These are phyloP conservation scores for Dicycla oo DNA, from an alignment of 2,888 invertebrate species.

Conservation along the genomic window DNA sequence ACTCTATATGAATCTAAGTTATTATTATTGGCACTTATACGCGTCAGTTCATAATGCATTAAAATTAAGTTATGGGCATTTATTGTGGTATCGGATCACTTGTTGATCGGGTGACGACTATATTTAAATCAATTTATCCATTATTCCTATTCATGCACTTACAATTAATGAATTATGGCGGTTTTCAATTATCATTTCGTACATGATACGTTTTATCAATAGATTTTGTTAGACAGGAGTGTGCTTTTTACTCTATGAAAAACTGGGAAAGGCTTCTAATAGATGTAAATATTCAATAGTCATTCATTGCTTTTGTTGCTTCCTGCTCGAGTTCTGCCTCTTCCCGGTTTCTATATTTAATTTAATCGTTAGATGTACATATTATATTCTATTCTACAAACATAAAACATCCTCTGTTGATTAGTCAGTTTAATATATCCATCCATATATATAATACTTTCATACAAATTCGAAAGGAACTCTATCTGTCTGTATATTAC, in stretches of 20 bases:
- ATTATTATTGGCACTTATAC: slow-evolving; percentile 31
- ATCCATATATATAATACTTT: too few species aligned
- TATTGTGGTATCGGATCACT: slow-evolving; percentile 23
- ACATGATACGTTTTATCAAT: slow-evolving; percentile 11
- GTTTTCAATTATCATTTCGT: slow-evolving; percentile 26
- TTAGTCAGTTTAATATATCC: not conserved
- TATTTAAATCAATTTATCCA: slow-evolving; percentile 27
- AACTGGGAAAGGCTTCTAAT: slow-evolving; percentile 1
- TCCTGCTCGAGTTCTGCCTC: not conserved
- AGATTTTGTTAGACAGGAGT: slow-evolving; percentile 8
- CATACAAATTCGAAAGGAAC: too few species aligned
- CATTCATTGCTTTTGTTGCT: not conserved
- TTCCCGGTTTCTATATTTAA: not conserved
- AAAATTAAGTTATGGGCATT: slow-evolving; percentile 37
- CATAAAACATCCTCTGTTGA: not conserved
- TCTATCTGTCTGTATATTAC: too few species aligned
- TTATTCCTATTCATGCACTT: slow-evolving; percentile 23
- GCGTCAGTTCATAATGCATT: slow-evolving; percentile 30
- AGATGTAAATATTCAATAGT: slow-evolving; percentile 9
- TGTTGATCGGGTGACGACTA: slow-evolving; percentile 19
- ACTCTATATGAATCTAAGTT: slow-evolving; percentile 36
- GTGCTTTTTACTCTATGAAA: not conserved
- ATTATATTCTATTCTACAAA: too few species aligned
- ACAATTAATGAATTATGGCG: not conserved
- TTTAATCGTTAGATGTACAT: not conserved